These are phyloP conservation scores for Thinocorus orbignyianus DNA, from an alignment of 2,113 vertebrate species.

Conservation along the genomic window DNA sequence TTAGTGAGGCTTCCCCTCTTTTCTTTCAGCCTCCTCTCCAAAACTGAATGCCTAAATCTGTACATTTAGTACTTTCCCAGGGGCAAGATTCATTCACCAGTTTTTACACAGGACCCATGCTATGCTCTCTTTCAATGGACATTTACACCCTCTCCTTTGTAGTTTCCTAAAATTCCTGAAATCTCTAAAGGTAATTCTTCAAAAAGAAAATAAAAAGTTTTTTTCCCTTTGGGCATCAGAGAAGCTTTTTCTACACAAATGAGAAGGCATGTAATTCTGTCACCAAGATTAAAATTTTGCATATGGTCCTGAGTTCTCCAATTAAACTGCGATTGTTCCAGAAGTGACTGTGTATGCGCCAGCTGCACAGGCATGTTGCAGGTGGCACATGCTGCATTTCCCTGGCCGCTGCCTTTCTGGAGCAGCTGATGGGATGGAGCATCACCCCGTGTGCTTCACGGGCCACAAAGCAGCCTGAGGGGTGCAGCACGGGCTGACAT, in stretches of 20 bases:
- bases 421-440: background rate
- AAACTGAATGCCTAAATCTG: background rate
- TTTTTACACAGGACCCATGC: background rate
- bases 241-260: background rate
- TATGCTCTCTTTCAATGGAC: background rate
- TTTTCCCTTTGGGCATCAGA: background rate
- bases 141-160: background rate
- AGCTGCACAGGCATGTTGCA: background rate
- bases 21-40: background rate
- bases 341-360: background rate
- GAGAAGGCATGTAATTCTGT: background rate
- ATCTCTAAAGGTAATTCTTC: background rate
- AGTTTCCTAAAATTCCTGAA: background rate
- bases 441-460: fast-evolving
- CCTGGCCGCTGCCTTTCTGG: background rate
- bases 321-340: background rate
- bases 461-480: background rate
- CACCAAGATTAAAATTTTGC: background rate
- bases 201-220: background rate
- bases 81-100: background rate
- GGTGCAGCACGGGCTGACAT: background rate
- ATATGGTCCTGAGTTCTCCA: background rate
- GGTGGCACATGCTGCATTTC: background rate
- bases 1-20: background rate
- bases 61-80: background rate